These are phyloP conservation scores for Polypedilum vanderplanki DNA, from an alignment of 1,140 invertebrate genomes.

Conservation along the genomic window DNA sequence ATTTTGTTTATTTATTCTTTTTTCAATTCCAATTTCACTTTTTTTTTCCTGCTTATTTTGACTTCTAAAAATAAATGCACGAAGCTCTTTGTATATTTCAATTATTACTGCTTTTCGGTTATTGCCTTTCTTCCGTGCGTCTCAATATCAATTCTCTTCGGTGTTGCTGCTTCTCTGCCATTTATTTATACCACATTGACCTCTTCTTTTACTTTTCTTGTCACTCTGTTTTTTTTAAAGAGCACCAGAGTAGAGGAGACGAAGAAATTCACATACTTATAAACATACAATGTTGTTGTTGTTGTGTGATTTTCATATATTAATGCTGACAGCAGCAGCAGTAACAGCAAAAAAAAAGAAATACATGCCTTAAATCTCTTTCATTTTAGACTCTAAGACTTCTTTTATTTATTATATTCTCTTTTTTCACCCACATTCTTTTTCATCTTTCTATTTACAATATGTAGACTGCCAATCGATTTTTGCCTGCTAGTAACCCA, in stretches of 20 bases:
- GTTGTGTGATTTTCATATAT: neutral
- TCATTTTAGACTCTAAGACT: neutral
- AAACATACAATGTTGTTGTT: neutral
- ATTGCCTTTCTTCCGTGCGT: neutral
- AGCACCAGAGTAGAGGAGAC: too few relatives aligned
- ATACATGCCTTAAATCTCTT: neutral
- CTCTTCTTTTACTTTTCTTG: neutral
- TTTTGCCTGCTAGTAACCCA: constrained; percentile 35
- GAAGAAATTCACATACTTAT: too few relatives aligned
- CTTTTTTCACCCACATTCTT: neutral
- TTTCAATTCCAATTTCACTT: neutral
- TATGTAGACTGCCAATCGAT: constrained; percentile 25
- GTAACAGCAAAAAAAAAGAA: neutral
- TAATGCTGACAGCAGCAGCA: neutral
- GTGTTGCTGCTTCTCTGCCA: neutral
- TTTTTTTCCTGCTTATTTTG: neutral
- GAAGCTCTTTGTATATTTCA: neutral
- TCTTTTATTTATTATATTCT: neutral
- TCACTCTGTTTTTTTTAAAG: too few relatives aligned
- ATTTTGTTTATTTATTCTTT: neutral
- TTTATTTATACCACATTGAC: neutral
- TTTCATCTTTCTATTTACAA: neutral
- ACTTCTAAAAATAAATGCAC: constrained; percentile 13
- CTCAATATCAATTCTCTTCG: neutral
- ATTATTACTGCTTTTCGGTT: neutral